These are phyloP conservation scores for Phaonia tiefii DNA, from an alignment of 2,888 invertebrate species.

Conservation along the genomic window DNA sequence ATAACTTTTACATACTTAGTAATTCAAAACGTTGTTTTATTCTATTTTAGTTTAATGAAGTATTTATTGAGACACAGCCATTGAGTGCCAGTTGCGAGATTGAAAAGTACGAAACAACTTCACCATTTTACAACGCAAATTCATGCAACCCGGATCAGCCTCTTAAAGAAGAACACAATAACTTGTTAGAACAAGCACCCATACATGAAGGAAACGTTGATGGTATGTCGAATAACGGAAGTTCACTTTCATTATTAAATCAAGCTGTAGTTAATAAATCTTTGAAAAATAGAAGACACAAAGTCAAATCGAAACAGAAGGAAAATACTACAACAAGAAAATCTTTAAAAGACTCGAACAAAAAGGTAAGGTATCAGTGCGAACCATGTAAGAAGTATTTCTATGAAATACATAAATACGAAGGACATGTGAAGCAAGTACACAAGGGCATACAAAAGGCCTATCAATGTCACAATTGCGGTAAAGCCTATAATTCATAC, in stretches of 20 bases:
- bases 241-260: too few species aligned
- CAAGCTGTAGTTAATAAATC: too few species aligned
- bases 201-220: too few species aligned
- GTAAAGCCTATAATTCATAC: conserved; percentile 56
- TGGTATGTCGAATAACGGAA: too few species aligned
- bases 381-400: conserved; percentile 57
- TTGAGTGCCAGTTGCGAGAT: conserved; percentile 15
- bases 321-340: conserved; percentile 30
- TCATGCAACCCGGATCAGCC: too few species aligned
- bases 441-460: conserved; percentile 54
- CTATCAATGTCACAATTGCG: conserved; percentile 55
- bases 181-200: too few species aligned
- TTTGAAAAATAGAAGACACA: background rate
- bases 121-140: conserved; percentile 25
- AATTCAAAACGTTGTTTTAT: too few species aligned
- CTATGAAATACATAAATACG: conserved; percentile 54
- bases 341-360: conserved; percentile 19
- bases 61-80: conserved; percentile 30
- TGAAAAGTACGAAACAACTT: conserved; percentile 48
- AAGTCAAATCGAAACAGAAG: conserved; percentile 5
- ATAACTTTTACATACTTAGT: too few species aligned
- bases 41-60: conserved; percentile 40
- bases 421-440: conserved; percentile 57
- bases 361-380: conserved; percentile 54
- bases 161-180: too few species aligned